Evolutionary conservation across 2,113 vertebrate genomes (phyloP).

Genomic region (Cebus imitator): DNA sequence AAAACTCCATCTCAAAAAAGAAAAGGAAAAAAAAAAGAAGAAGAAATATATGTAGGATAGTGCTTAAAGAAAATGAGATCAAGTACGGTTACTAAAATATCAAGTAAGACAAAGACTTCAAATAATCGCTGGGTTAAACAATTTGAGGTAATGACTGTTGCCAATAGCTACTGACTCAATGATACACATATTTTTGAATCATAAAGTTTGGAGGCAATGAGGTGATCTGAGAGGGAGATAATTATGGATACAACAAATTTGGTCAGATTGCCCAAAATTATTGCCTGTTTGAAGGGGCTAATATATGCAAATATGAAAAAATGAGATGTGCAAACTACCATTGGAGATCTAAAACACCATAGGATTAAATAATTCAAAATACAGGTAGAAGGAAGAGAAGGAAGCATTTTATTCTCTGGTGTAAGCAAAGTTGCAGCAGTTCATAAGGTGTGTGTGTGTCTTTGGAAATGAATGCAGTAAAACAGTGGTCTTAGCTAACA

Average conservation of each 20-base stretch:
- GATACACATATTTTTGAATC: background rate
- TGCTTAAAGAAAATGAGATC: background rate
- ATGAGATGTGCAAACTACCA: background rate
- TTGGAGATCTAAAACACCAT: background rate
- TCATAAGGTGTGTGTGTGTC: background rate
- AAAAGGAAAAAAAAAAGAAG: too few relatives aligned
- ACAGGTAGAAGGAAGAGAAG: background rate
- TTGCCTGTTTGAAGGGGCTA: fast-evolving
- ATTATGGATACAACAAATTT: background rate
- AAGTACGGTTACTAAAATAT: background rate
- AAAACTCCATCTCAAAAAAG: too few relatives aligned
- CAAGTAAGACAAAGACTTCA: background rate
- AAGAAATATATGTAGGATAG: background rate
- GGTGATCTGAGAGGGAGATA: too few relatives aligned
- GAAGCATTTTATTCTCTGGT: background rate
- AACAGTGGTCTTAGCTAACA: background rate
- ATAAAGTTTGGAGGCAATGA: background rate
- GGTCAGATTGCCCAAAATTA: background rate
- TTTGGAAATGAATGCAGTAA: background rate
- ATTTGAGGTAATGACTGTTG: background rate
- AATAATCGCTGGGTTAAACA: background rate
- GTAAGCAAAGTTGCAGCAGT: fast-evolving
- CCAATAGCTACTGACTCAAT: background rate
- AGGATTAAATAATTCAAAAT: background rate
- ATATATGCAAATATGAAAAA: background rate